Evolutionary conservation across 2,113 vertebrate genomes (phyloP), one percentile per base, ranked within the genome.

Genomic region (Ploceus nigricollis): DNA sequence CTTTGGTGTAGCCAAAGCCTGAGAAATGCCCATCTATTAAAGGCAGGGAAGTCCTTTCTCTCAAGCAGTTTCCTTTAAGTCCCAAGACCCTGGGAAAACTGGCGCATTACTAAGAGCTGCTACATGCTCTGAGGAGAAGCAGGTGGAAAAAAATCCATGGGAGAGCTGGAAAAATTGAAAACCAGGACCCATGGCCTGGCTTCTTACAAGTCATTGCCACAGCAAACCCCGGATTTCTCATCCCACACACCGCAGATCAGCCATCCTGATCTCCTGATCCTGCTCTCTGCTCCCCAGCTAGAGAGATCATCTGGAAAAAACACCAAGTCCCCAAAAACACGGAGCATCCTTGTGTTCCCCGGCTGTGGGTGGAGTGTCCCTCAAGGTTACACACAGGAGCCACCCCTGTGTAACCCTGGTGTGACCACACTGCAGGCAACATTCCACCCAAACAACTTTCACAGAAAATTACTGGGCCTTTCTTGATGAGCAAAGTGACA

Each of bases 181-280:
- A 39, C 39, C 21, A 85, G 79, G 64, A 96, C 66, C 66, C 85
- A 88, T 37, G 94, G 89, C 58, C 70, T 89, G 53, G 89, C 50
- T 85, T 82, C 93, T 72, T 44, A 68, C 78, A 56, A 97, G 60
- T 54, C 93, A 94, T 92, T 96, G 92, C 94, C 92, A 96, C n/a
- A 80, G 92, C 72, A 94, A 66, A 93, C 39, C 75, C 64, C 13
- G 37, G 75, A 92, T 47, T 95, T 68, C 87, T 88, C 82, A 82
- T 64, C 94, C 93, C 95, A 81, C 71, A 44, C 63, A 7, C 75
- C 22, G 30, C 48, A 40, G 47, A 53, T 63, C n/a, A 33, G 60
- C 88, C 96, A 66, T 18, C 63, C 86, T 21, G 40, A 77, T 73
- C 48, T 66, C 65, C 23, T 51, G 58, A 53, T 35, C 79, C 66